Evolutionary conservation across 64 coral and sea anemone species (phyloP).

Genomic region (Dendrophyllia cribrosa): DNA sequence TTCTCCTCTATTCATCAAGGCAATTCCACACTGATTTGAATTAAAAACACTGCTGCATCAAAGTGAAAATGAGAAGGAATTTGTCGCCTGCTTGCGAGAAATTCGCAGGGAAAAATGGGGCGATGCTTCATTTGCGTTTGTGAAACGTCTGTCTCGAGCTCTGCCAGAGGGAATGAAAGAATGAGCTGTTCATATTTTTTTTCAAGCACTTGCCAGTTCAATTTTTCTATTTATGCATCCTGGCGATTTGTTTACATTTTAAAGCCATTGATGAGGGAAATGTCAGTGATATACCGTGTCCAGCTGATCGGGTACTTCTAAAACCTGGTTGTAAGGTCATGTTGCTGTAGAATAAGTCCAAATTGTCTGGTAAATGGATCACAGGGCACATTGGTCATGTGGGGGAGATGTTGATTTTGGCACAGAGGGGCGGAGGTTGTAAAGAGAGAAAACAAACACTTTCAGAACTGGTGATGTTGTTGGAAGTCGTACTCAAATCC

Average conservation of each 20-base stretch:
- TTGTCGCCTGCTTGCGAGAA: slow-evolving; percentile 31
- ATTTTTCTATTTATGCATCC: slow-evolving; percentile 19
- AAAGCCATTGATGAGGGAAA: not conserved
- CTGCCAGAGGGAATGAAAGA: not conserved
- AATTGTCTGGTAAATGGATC: slow-evolving; percentile 14
- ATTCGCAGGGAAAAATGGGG: slow-evolving; percentile 5
- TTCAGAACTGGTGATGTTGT: slow-evolving; percentile 9
- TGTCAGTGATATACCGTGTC: slow-evolving; percentile 1
- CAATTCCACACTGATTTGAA: slow-evolving; percentile 43
- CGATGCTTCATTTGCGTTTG: not conserved
- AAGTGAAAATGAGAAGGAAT: slow-evolving; percentile 17
- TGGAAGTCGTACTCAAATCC: slow-evolving; percentile 15
- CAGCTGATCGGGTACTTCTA: not conserved
- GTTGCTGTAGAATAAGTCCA: slow-evolving; percentile 20
- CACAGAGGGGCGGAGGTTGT: not conserved
- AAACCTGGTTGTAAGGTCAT: slow-evolving; percentile 37
- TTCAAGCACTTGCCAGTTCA: slow-evolving; percentile 23
- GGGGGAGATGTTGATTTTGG: not conserved
- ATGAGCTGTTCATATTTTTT: slow-evolving; percentile 17
- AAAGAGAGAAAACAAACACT: slow-evolving; percentile 21
- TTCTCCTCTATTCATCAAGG: slow-evolving; percentile 12
- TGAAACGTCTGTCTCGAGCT: slow-evolving; percentile 1
- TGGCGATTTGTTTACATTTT: not conserved
- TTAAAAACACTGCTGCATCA: slow-evolving; percentile 1
- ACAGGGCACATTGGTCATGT: not conserved